Base-by-base conservation (phyloP, 1,140 invertebrate genomes). In the Diabrotica undecimpunctata region DNA sequence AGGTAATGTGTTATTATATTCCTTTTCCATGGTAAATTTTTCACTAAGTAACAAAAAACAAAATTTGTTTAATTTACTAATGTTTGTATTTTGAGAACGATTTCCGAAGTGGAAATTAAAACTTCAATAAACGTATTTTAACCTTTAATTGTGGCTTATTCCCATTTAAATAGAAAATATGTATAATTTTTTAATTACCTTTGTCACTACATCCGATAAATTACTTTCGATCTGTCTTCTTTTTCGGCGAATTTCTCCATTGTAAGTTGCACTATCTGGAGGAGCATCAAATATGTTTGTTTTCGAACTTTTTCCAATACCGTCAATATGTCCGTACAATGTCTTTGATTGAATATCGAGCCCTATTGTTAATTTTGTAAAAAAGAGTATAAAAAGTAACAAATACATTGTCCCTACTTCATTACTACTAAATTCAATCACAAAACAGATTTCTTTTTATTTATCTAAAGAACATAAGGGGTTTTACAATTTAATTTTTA, bases 81-180 rank as follows among this genome's bases (percentile, higher is more conserved):
- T n/a, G n/a, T n/a, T n/a, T n/a, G n/a, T n/a, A n/a, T n/a, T n/a
- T n/a, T n/a, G n/a, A n/a, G n/a, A n/a, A n/a, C n/a, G n/a, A n/a
- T n/a, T n/a, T n/a, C n/a, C n/a, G n/a, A n/a, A n/a, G n/a, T n/a
- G n/a, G n/a, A n/a, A n/a, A n/a, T n/a, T n/a, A n/a, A n/a, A n/a
- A n/a, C n/a, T n/a, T n/a, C n/a, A n/a, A n/a, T n/a, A n/a, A n/a
- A n/a, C n/a, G n/a, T n/a, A n/a, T n/a, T n/a, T n/a, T n/a, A n/a
- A n/a, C n/a, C n/a, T n/a, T n/a, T n/a, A n/a, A n/a, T n/a, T n/a
- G n/a, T n/a, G n/a, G n/a, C n/a, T n/a, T n/a, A n/a, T n/a, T n/a
- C n/a, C n/a, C n/a, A n/a, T n/a, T 46, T 46, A 46, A 46, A 67
- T 38, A 39, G 52, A 10, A 64, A 64, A 10, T 46, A 46, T 46